These are phyloP conservation scores for Sisor rabdophorus DNA, from an alignment of 2,113 vertebrate genomes.

Conservation along the genomic window DNA sequence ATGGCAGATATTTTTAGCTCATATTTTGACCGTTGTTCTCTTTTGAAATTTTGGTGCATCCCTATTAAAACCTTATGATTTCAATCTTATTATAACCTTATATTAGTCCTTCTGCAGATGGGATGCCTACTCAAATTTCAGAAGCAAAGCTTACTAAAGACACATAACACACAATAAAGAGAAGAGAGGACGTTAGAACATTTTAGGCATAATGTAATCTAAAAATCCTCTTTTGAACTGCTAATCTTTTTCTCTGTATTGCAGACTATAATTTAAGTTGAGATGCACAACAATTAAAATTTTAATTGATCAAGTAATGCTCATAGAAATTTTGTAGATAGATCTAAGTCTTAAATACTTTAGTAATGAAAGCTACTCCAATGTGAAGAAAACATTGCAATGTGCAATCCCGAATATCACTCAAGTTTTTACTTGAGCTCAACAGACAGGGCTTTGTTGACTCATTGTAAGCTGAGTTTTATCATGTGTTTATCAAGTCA, in stretches of 20 bases:
- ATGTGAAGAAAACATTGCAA: not conserved
- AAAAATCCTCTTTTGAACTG: not conserved
- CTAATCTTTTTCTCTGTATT: not conserved
- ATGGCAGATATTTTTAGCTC: too few relatives aligned
- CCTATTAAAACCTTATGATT: too few relatives aligned
- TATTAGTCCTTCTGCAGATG: not conserved
- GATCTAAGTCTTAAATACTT: not conserved
- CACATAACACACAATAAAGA: not conserved
- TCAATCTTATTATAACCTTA: too few relatives aligned
- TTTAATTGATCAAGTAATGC: not conserved
- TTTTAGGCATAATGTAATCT: not conserved
- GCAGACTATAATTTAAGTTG: not conserved
- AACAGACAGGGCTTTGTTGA: not conserved
- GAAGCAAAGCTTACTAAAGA: not conserved
- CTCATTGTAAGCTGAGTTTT: conserved; percentile 7
- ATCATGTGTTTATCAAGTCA: conserved; percentile 11
- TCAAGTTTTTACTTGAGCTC: not conserved
- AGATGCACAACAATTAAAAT: not conserved
- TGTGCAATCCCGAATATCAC: not conserved
- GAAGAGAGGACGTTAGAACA: not conserved
- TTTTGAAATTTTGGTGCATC: too few relatives aligned
- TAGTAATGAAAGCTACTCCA: not conserved
- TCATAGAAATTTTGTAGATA: too few relatives aligned
- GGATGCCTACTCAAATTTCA: not conserved
- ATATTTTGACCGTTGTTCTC: too few relatives aligned